Conservation (phyloP, 2,113 vertebrate genomes). For the Atlantisia rogersi region DNA sequence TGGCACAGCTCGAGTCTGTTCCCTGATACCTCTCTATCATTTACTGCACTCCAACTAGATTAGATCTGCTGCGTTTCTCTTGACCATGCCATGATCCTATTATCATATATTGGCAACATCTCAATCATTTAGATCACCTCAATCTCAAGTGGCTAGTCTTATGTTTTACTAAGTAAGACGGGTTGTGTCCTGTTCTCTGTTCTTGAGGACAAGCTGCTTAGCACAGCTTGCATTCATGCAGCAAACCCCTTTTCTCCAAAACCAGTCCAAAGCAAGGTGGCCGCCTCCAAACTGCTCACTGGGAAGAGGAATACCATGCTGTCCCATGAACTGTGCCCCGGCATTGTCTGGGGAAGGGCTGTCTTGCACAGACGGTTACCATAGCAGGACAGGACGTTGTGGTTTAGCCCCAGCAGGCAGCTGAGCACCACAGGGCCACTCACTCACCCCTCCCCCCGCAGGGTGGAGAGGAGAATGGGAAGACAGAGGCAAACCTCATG, state of each 20-base stretch:
- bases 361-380: not conserved
- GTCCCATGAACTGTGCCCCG: not conserved
- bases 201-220: not conserved
- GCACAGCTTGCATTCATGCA: not conserved
- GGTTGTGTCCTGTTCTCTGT: not conserved
- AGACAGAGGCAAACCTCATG: too few relatives aligned
- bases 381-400: not conserved
- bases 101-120: not conserved
- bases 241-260: not conserved
- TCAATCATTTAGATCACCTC: not conserved
- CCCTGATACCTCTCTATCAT: not conserved
- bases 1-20: too few relatives aligned
- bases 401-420: too few relatives aligned
- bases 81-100: not conserved
- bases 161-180: not conserved
- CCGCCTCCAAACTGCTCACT: not conserved
- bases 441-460: too few relatives aligned
- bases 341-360: not conserved
- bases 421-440: too few relatives aligned
- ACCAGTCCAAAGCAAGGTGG: not conserved
- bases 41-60: not conserved
- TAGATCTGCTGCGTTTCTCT: not conserved
- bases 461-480: too few relatives aligned
- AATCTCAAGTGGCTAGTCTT: not conserved
- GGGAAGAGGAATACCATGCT: not conserved